Evolutionary conservation across 2,888 invertebrate species (phyloP).

Genomic region (Lordiphosa andalusiaca): DNA sequence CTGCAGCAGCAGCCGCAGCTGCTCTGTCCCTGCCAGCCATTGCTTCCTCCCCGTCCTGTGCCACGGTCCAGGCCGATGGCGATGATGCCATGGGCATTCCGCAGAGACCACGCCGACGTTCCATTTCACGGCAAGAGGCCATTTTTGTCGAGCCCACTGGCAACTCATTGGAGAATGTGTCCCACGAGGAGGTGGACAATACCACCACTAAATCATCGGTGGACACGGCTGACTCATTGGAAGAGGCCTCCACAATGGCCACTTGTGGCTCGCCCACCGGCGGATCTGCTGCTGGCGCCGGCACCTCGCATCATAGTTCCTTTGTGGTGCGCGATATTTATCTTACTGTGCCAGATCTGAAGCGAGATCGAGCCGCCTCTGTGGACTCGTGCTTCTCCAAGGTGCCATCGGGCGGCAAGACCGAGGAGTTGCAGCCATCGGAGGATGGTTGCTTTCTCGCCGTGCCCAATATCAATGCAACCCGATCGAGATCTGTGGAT

Average conservation of each 20-base stretch:
- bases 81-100: constrained; percentile 63
- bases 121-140: constrained; percentile 91
- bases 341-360: constrained; percentile 90
- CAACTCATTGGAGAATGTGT: constrained; percentile 86
- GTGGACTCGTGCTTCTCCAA: constrained; percentile 93
- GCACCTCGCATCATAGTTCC: constrained; percentile 66
- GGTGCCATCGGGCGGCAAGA: constrained; percentile 86
- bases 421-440: constrained; percentile 84
- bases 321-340: constrained; percentile 86
- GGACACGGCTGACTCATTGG: constrained; percentile 66
- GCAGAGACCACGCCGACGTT: constrained; percentile 84
- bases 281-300: constrained; percentile 45
- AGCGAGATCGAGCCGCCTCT: constrained; percentile 91
- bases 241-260: constrained; percentile 80
- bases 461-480: constrained; percentile 86
- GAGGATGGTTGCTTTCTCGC: constrained; percentile 83
- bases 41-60: constrained; percentile 34
- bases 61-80: constrained; percentile 52
- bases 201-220: constrained; percentile 50
- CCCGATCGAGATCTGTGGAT: constrained; percentile 91
- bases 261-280: constrained; percentile 71
- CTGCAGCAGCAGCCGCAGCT: constrained; percentile 31
- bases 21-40: constrained; percentile 58
- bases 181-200: constrained; percentile 79
- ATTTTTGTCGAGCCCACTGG: constrained; percentile 89